These are phyloP conservation scores for Invenusta paracnida DNA, from an alignment of 2,888 invertebrate species.

Conservation along the genomic window DNA sequence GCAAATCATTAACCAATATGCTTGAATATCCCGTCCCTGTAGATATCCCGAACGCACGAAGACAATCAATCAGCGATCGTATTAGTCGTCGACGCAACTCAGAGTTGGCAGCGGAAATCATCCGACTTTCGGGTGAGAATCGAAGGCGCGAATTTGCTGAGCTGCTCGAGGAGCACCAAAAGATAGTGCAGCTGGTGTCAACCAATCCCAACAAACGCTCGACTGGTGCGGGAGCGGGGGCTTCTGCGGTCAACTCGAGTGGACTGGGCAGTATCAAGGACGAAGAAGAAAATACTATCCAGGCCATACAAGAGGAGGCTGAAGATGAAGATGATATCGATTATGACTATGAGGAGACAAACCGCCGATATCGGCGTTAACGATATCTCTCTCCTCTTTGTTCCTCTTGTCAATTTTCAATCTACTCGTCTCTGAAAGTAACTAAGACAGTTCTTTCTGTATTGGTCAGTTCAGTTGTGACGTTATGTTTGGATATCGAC, in stretches of 20 bases:
- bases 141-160: constrained; percentile 36
- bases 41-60: constrained; percentile 34
- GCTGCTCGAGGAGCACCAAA: constrained; percentile 33
- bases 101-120: constrained; percentile 39
- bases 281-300: background rate
- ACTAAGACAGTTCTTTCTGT: too few species aligned
- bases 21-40: too few species aligned
- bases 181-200: constrained; percentile 28
- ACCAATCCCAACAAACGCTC: background rate
- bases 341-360: background rate
- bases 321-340: background rate
- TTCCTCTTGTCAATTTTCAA: too few species aligned
- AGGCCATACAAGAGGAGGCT: background rate
- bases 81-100: constrained; percentile 27
- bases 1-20: background rate
- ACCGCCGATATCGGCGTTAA: background rate
- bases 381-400: too few species aligned
- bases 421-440: too few species aligned
- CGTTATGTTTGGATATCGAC: too few species aligned
- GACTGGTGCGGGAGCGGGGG: background rate
- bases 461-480: too few species aligned
- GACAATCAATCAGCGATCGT: constrained; percentile 37
- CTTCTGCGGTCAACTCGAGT: background rate
- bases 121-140: constrained; percentile 38
- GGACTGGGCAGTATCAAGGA: background rate